phyloP scores from a whole-genome alignment of 2,113 vertebrate species.

The Caretta caretta region DNA sequence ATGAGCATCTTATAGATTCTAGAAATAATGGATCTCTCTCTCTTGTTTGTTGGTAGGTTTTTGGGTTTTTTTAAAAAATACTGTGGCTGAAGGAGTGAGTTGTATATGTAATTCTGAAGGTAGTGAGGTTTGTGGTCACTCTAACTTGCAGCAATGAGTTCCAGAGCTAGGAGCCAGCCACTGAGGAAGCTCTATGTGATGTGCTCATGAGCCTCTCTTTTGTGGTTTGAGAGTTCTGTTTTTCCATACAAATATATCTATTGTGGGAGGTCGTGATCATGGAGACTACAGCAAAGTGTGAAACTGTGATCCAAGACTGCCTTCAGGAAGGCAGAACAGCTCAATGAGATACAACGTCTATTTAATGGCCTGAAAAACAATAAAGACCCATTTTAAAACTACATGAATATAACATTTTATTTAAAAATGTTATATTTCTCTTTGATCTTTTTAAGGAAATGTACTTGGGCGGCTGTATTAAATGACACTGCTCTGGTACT shows the following conservation, averaged over 20 bases:
- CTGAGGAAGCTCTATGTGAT: background rate
- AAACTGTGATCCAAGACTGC: background rate
- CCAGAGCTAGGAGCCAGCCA: background rate
- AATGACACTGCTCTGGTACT: background rate
- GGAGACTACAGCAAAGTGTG: background rate
- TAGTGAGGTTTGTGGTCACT: background rate
- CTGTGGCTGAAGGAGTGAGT: background rate
- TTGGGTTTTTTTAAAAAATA: background rate
- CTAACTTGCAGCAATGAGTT: background rate
- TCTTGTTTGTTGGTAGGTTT: background rate
- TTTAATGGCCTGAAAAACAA: background rate
- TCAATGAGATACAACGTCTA: background rate
- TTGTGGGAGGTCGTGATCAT: background rate
- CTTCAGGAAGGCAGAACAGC: background rate
- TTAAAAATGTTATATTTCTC: background rate
- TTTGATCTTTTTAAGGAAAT: conserved; percentile 18
- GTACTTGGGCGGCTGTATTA: background rate
- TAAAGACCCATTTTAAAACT: background rate
- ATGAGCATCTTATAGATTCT: background rate
- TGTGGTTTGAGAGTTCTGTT: background rate
- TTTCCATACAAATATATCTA: background rate
- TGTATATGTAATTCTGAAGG: background rate
- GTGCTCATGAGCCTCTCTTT: background rate
- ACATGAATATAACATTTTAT: background rate
- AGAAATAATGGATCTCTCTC: background rate